These are phyloP conservation scores for Bugulina stolonifera DNA, from an alignment of 2,888 invertebrate genomes.

Conservation along the genomic window DNA sequence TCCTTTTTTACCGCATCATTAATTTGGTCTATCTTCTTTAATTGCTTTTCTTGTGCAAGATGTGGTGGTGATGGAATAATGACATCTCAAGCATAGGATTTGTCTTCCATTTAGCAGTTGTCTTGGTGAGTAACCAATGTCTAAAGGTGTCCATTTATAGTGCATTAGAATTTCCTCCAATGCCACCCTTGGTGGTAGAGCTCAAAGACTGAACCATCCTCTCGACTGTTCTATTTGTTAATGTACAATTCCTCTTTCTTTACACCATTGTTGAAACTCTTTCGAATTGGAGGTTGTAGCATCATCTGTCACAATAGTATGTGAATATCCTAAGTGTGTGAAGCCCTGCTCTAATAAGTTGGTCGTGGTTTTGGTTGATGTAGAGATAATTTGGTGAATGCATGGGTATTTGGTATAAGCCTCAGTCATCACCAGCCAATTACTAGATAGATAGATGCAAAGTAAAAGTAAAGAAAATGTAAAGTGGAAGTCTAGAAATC, in stretches of 20 bases:
- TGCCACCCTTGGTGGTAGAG: not conserved
- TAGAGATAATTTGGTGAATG: slow-evolving; percentile 28
- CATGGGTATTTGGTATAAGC: slow-evolving; percentile 34
- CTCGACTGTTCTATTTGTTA: slow-evolving; percentile 32
- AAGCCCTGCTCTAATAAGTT: slow-evolving; percentile 32
- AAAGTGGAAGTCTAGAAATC: no score
- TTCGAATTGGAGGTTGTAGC: slow-evolving; percentile 31
- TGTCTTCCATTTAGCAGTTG: not conserved
- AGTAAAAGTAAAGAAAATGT: no score
- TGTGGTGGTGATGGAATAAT: not conserved
- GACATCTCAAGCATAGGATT: not conserved
- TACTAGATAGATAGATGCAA: no score
- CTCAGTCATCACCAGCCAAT: slow-evolving; percentile 33
- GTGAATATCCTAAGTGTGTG: slow-evolving; percentile 31
- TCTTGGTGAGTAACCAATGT: not conserved
- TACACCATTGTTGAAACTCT: slow-evolving; percentile 31
- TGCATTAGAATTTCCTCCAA: not conserved
- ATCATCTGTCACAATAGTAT: slow-evolving; percentile 33
- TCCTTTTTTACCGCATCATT: no score
- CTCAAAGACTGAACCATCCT: slow-evolving; percentile 33
- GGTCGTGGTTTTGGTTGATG: slow-evolving; percentile 31
- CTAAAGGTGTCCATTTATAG: not conserved
- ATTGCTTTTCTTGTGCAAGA: not conserved
- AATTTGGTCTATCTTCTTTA: not conserved
- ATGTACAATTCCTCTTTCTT: slow-evolving; percentile 31